Evolutionary conservation across 2,797 vertebrate species (phyloP).

Genomic region (Spinibarbus caldwelli): DNA sequence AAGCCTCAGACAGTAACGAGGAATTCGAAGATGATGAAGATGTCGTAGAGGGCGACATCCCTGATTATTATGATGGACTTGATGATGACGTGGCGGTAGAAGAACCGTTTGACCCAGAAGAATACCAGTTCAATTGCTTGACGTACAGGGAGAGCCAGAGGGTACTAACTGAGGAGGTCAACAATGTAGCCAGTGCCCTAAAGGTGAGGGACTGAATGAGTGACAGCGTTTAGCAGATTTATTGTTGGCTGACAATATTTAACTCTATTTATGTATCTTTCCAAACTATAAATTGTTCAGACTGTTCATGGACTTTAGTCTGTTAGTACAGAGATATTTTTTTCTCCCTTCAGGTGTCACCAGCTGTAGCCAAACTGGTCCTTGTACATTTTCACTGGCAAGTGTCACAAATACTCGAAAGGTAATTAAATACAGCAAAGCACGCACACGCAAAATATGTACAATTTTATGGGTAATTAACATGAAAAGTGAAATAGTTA

Average conservation of each 20-base stretch:
- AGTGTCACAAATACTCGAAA: conserved; percentile 95
- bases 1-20: conserved; percentile 99
- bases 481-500: neutral
- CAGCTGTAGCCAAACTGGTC: conserved; percentile 96
- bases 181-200: conserved; percentile 88
- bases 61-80: conserved; percentile 93
- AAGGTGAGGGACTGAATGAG: conserved; percentile 81
- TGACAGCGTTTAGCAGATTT: conserved; percentile 56
- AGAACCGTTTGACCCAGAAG: conserved; percentile 96
- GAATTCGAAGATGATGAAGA: conserved; percentile 95
- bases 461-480: neutral
- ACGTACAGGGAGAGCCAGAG: conserved; percentile 97
- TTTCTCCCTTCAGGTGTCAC: conserved; percentile 84
- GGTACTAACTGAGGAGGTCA: conserved; percentile 93
- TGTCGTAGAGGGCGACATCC: conserved; percentile 91
- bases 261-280: conserved; percentile 15
- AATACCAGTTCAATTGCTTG: conserved; percentile 96
- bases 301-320: neutral
- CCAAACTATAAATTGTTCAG: conserved; percentile 15
- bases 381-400: conserved; percentile 99
- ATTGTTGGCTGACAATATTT: conserved; percentile 66
- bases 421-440: conserved; percentile 77
- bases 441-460: neutral
- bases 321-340: neutral
- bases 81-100: conserved; percentile 96